phyloP scores from a whole-genome alignment of 2,888 invertebrate species.

The Choristoneura rosaceana region DNA sequence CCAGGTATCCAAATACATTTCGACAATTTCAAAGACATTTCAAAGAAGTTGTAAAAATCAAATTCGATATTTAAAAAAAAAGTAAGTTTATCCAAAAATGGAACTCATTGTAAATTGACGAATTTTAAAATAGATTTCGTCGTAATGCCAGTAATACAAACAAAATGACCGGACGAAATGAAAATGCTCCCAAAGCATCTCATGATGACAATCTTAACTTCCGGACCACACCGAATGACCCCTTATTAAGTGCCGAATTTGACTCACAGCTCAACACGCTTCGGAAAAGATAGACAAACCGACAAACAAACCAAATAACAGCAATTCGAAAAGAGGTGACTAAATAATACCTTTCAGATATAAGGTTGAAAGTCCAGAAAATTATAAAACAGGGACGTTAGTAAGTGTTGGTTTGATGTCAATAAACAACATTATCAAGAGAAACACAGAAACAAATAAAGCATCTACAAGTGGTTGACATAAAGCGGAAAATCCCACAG shows the following conservation, averaged over 20 bases:
- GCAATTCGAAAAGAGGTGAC: background rate
- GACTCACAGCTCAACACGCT: conserved; percentile 50
- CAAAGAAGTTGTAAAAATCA: background rate
- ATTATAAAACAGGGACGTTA: background rate
- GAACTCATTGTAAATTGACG: conserved; percentile 26
- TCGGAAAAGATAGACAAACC: conserved; percentile 36
- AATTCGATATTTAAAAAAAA: background rate
- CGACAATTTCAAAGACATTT: too few relatives aligned
- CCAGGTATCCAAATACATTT: too few relatives aligned
- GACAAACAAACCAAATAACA: conserved; percentile 18
- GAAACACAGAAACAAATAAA: conserved; percentile 13
- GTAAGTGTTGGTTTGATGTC: conserved; percentile 1
- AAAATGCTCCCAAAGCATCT: conserved; percentile 65
- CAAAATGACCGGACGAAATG: conserved; percentile 64
- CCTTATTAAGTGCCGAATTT: conserved; percentile 67
- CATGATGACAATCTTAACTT: conserved; percentile 74
- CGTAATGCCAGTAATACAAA: conserved; percentile 59
- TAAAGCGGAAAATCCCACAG: conserved; percentile 51
- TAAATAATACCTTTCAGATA: background rate
- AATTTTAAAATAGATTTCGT: conserved; percentile 27
- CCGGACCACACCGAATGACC: conserved; percentile 76
- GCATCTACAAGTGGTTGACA: conserved; percentile 15
- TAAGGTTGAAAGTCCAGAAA: conserved; percentile 24
- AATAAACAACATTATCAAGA: conserved; percentile 18
- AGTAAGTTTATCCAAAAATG: background rate